Conservation (phyloP, 2,888 invertebrate genomes). For the Nowickia ferox region DNA sequence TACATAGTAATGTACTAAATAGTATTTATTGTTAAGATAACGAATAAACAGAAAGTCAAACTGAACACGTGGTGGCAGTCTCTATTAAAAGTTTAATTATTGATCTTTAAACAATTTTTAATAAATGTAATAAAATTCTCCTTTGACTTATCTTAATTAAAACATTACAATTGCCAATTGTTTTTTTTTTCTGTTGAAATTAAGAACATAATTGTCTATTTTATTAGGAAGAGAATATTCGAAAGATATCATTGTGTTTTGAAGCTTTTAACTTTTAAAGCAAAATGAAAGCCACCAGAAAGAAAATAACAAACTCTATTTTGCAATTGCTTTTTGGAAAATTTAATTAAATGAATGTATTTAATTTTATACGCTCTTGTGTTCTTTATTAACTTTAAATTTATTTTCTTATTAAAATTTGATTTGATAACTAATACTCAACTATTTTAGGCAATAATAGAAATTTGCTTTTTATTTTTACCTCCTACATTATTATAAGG, state of each 20-base stretch:
- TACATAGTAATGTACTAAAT: background rate
- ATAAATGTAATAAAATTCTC: background rate
- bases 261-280: background rate
- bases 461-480: background rate
- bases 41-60: background rate
- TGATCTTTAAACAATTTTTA: slow-evolving; percentile 10
- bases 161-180: no score
- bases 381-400: slow-evolving; percentile 26
- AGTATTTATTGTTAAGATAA: slow-evolving; percentile 13
- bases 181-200: no score
- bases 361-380: slow-evolving; percentile 1
- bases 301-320: background rate
- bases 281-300: background rate
- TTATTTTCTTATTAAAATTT: slow-evolving; percentile 42
- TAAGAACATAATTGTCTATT: background rate
- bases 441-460: slow-evolving; percentile 28
- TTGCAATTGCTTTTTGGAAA: background rate
- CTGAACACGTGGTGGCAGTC: slow-evolving; percentile 27
- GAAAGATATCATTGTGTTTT: background rate
- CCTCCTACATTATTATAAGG: slow-evolving; percentile 14
- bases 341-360: slow-evolving; percentile 8
- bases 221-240: background rate
- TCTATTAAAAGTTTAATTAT: slow-evolving; percentile 12
- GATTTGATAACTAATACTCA: slow-evolving; percentile 35
- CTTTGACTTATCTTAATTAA: background rate